These are phyloP conservation scores for Camponotus pennsylvanicus DNA, from an alignment of 1,140 invertebrate species.

Conservation along the genomic window DNA sequence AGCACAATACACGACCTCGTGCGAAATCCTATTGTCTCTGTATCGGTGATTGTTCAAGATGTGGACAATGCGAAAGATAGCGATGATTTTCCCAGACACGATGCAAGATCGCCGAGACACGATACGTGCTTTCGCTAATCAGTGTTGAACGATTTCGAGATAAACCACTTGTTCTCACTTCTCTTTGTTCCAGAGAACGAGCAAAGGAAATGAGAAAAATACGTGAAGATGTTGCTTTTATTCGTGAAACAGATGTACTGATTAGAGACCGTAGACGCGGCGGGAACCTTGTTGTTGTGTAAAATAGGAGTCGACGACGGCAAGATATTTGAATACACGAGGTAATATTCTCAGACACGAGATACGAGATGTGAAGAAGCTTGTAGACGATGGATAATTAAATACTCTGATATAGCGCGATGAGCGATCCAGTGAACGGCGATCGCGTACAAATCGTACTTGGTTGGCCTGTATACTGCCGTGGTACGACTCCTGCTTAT, in stretches of 20 bases:
- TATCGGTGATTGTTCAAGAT: not conserved
- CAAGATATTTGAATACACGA: not conserved
- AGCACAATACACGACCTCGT: not conserved
- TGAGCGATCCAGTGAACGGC: conserved; percentile 34
- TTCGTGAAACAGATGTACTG: not conserved
- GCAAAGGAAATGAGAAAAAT: too few relatives aligned
- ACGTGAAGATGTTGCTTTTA: not conserved
- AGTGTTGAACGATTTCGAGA: not conserved
- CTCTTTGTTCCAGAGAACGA: not conserved
- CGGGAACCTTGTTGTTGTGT: not conserved
- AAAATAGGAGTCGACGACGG: not conserved
- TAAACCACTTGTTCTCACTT: not conserved
- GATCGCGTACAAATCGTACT: conserved; percentile 69
- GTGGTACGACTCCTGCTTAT: conserved; percentile 81
- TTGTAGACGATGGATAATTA: conserved; percentile 27
- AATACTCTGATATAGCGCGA: conserved; percentile 40
- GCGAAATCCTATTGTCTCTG: not conserved
- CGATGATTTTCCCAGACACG: not conserved
- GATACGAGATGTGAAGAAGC: not conserved
- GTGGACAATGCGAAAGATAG: too few relatives aligned
- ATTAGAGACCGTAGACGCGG: not conserved
- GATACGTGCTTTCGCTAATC: too few relatives aligned
- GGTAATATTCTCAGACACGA: not conserved
- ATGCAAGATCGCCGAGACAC: not conserved
- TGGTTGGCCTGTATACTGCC: conserved; percentile 69